A percentile compares a stretch with the other conserved stretches of the same genome.
Conservation (phyloP, 2,888 invertebrate genomes). For the Heliconius ethilla region DNA sequence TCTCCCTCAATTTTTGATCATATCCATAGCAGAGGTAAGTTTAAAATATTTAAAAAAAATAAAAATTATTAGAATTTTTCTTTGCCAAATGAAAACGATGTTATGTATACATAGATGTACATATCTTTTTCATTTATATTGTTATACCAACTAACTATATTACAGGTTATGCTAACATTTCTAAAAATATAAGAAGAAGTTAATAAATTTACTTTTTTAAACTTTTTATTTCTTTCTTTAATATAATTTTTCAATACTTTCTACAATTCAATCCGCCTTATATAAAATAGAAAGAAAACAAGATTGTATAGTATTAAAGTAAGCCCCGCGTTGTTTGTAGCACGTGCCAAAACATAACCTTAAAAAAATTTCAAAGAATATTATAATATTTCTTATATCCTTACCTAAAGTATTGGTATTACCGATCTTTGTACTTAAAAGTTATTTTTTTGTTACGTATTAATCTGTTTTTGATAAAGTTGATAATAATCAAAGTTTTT, state of each 20-base stretch:
- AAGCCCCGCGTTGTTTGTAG: not conserved
- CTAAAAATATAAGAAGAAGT: too few relatives aligned
- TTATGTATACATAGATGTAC: too few relatives aligned
- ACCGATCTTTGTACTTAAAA: constrained; percentile 20
- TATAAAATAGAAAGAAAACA: constrained; percentile 1
- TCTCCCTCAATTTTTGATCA: constrained; percentile 90
- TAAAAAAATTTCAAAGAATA: not conserved
- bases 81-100: too few relatives aligned
- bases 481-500: not conserved
- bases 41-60: too few relatives aligned
- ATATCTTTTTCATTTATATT: too few relatives aligned
- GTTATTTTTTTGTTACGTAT: not conserved
- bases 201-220: too few relatives aligned
- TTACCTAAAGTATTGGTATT: not conserved
- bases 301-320: not conserved
- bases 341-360: not conserved
- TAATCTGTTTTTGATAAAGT: constrained; percentile 16
- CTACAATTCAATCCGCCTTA: not conserved
- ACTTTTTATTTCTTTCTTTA: too few relatives aligned
- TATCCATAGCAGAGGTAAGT: constrained; percentile 90
- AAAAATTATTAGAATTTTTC: too few relatives aligned
- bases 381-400: not conserved
- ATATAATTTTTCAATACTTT: too few relatives aligned
- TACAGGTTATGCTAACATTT: too few relatives aligned
- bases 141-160: too few relatives aligned